phyloP scores from a whole-genome alignment of 2,113 vertebrate species.

The Notothenia coriiceps region DNA sequence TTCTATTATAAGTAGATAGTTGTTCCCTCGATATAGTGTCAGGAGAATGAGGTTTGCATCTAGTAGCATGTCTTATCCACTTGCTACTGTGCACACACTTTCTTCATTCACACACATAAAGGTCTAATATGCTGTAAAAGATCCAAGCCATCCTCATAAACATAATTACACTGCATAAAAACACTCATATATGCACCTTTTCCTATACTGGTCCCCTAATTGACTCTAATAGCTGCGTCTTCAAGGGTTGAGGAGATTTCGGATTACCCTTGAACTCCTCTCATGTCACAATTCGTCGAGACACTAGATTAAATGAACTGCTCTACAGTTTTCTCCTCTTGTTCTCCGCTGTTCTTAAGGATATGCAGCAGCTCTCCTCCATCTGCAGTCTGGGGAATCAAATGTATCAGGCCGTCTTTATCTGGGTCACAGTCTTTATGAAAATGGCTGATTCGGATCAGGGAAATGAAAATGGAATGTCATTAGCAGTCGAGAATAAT shows the following conservation, averaged over 20 bases:
- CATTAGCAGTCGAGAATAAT: conserved; percentile 61
- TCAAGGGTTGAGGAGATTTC: conserved; percentile 29
- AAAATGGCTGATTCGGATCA: conserved; percentile 53
- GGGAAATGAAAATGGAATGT: conserved; percentile 48
- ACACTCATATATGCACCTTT: conserved; percentile 19
- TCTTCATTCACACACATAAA: conserved; percentile 39
- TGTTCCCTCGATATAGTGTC: neutral
- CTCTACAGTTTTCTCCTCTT: neutral
- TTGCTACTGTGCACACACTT: neutral
- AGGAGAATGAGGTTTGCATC: neutral
- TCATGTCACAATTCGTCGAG: conserved; percentile 26
- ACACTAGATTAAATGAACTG: conserved; percentile 34
- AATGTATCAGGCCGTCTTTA: conserved; percentile 59
- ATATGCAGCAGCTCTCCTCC: conserved; percentile 37
- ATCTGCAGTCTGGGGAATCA: conserved; percentile 30
- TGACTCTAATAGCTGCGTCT: conserved; percentile 51
- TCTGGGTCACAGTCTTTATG: conserved; percentile 70
- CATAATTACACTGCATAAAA: conserved; percentile 28
- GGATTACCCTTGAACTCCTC: conserved; percentile 65
- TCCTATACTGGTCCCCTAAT: conserved; percentile 13
- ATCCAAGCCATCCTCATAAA: neutral
- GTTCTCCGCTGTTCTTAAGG: conserved; percentile 21
- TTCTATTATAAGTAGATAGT: neutral
- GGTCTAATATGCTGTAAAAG: conserved; percentile 26
- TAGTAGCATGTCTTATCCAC: conserved; percentile 13